These are phyloP conservation scores for Porites evermanni DNA, from an alignment of 92 coral and sea anemone genomes.

Conservation along the genomic window DNA sequence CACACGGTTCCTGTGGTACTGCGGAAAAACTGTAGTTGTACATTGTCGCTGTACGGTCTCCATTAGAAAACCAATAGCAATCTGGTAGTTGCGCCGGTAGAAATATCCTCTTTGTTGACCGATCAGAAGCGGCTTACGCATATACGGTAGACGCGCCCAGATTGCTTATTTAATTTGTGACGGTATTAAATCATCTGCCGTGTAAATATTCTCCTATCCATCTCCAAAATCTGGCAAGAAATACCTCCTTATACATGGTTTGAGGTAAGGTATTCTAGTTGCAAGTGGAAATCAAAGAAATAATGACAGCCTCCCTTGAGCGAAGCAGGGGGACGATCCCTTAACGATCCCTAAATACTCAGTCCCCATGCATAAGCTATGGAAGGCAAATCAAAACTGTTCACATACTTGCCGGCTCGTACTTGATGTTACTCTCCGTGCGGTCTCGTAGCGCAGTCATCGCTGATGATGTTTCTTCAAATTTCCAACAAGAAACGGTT, in stretches of 20 bases:
- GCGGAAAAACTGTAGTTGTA: background rate
- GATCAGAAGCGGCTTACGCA: background rate
- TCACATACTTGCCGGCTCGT: constrained; percentile 82
- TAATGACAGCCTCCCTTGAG: background rate
- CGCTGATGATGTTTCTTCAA: no score
- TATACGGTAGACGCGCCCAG: background rate
- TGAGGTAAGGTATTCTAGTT: background rate
- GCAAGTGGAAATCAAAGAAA: background rate
- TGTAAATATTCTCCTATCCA: background rate
- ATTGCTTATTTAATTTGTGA: background rate
- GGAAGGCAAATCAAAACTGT: background rate
- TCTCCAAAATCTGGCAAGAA: background rate
- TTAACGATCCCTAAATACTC: background rate
- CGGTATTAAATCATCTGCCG: background rate
- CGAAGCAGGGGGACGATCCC: background rate
- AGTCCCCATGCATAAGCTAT: background rate
- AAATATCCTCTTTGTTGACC: background rate
- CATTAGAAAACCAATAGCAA: background rate
- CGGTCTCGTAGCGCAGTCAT: constrained; percentile 59
- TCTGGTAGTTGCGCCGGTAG: background rate
- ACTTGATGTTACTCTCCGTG: constrained; percentile 71
- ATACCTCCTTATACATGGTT: background rate
- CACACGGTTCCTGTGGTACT: no score
- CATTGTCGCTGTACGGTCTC: background rate
- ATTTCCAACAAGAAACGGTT: constrained; percentile 1